A percentile compares a stretch with the other conserved stretches of the same genome.
Evolutionary conservation across 2,113 vertebrate genomes (phyloP).

Genomic region (Leptosomus discolor): DNA sequence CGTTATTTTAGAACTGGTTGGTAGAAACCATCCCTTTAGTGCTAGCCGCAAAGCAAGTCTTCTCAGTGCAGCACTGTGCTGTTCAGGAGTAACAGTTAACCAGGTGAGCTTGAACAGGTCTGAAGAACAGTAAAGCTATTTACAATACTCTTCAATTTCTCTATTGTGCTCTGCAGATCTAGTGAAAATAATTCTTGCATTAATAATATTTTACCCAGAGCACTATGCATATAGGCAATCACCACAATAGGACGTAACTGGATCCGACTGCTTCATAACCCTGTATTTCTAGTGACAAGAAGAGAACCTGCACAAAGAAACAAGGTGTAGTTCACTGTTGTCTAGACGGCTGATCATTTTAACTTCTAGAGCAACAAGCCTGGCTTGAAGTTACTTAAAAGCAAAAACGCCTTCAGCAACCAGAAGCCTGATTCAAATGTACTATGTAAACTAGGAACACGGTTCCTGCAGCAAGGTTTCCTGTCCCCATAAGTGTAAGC

Average conservation of each 20-base stretch:
- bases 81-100: neutral
- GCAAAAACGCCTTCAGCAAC: constrained; percentile 53
- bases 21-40: neutral
- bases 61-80: rapidly evolving
- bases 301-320: neutral
- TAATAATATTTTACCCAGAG: neutral
- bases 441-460: constrained; percentile 21
- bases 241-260: neutral
- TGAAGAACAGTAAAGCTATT: neutral
- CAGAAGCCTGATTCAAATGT: constrained; percentile 25
- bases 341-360: constrained; percentile 52
- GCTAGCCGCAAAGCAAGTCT: rapidly evolving
- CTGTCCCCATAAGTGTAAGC: neutral
- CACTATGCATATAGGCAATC: neutral
- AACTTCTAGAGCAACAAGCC: constrained; percentile 59
- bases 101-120: neutral
- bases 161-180: neutral
- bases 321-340: constrained; percentile 18
- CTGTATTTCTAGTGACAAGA: neutral
- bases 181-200: rapidly evolving
- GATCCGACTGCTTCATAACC: neutral
- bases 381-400: constrained; percentile 68
- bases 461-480: constrained; percentile 27
- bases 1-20: rapidly evolving
- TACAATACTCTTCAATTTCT: neutral